Base-by-base conservation (phyloP, 2,113 vertebrate species). In the Rousettus leschenaultii region DNA sequence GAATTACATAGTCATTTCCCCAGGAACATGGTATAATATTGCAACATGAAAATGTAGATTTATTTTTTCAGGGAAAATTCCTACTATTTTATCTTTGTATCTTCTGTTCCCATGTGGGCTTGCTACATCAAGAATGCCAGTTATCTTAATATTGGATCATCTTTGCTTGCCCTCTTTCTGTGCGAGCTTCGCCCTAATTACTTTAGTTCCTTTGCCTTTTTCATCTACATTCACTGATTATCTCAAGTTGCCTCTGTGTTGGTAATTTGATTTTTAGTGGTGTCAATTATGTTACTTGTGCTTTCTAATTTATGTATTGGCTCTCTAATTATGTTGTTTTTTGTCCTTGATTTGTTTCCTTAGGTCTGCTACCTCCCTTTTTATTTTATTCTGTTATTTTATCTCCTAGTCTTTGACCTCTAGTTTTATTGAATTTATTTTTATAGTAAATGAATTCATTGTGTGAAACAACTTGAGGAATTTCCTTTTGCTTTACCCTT, bases 391-490 rank as follows among this genome's bases (percentile, higher is more conserved):
- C 5, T 89, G 3, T 30, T 68, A 1, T 70, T 91, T 84, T 26
- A 51, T 74, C n/a, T 18, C 43, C 33, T 91, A 70, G 55, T 30
- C 77, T 89, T 96, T 97, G 71, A 74, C 26, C 28, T 91, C 35
- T 70, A 28, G 28, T 68, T 89, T 75, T 61, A 55, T 51, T 84
- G 63, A 83, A 40, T 74, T 94, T 57, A 88, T 96, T 94, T 97
- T 90, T 16, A 12, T 82, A 45, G 86, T 77, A 74, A 51, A 26
- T n/a, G 10, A 82, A 55, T 51, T 3, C 6, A 8, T 68, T 88
- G 21, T 91, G 19, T 35, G 38, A 93, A 79, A 51, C 68, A 68
- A 30, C 7, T n/a, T 91, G 35, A 86, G 28, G 33, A 89, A 48
- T 87, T 87, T 87, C 4, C 35, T 68, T 75, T 33, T 38, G 0